Evolutionary conservation across 2,888 invertebrate species (phyloP), one percentile per base, ranked within the genome.

Genomic region (Epinotia ramella): DNA sequence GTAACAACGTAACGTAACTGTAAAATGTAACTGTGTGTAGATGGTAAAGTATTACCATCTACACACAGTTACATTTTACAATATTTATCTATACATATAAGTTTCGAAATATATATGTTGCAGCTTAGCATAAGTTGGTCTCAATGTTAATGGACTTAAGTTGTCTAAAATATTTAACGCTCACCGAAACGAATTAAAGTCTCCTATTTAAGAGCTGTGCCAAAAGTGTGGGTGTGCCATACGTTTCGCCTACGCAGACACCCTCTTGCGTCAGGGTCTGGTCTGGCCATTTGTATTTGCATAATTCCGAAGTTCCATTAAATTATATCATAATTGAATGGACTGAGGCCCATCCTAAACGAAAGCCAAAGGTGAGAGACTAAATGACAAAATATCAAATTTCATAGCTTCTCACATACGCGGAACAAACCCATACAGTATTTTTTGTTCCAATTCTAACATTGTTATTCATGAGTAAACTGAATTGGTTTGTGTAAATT

Each of bases 391-490:
- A 57, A 24, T 70, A 74, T 75, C 75, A 66, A 60, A 75, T 75
- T 75, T 60, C 74, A 44, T 18, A 16, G 56, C 71, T 59, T 56
- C 44, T 49, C 69, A 74, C 44, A 68, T 64, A 64, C 65, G 70
- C 40, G 65, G 65, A 70, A 70, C 46, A 40, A 40, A 16, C 28
- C 13, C 20, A 20, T 60, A 53, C 49, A 74, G 59, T 53, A 56
- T 59, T 71, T 75, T 75, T 70, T 75, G 59, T 57, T 13, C 33
- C 16, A 66, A 40, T 57, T 11, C n/a, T 11, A 40, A 49, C 62
- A 70, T 71, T 64, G 65, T 74, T 75, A 75, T 75, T 75, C 74
- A 75, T 70, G 18, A 71, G 66, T 18, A 53, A 65, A 71, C 70
- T 9, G 33, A 62, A 33, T n/a, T 28, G n/a, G 20, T 16, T 2